These are phyloP conservation scores for Eublepharis macularius DNA, from an alignment of 2,113 vertebrate genomes.

Conservation along the genomic window DNA sequence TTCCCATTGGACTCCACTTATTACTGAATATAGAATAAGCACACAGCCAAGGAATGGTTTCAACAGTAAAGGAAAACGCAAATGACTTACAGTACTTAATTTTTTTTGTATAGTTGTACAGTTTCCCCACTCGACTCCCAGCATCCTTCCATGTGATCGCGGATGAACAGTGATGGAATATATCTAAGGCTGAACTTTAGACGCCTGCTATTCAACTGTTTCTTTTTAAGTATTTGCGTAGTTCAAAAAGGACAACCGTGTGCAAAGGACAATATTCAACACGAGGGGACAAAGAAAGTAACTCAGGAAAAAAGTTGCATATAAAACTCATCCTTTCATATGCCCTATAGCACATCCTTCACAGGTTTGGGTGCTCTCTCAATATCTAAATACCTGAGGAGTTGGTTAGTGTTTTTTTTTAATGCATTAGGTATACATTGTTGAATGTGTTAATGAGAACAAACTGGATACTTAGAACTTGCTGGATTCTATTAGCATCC, in stretches of 20 bases:
- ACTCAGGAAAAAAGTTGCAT: constrained; percentile 75
- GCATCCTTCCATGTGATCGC: constrained; percentile 56
- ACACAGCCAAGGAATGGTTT: constrained; percentile 42
- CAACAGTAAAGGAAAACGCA: constrained; percentile 59
- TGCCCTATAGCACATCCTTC: constrained; percentile 67
- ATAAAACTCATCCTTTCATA: constrained; percentile 77
- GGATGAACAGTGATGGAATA: constrained; percentile 61
- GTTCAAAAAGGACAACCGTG: constrained; percentile 63
- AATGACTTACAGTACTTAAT: constrained; percentile 53
- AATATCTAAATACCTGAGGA: constrained; percentile 83
- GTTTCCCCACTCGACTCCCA: constrained; percentile 57
- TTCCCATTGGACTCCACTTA: constrained; percentile 55
- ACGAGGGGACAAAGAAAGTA: constrained; percentile 56
- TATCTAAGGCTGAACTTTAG: constrained; percentile 63
- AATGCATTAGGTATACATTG: constrained; percentile 19
- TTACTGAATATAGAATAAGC: constrained; percentile 62
- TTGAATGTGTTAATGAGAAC: constrained; percentile 65
- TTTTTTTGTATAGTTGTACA: constrained; percentile 43
- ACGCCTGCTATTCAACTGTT: constrained; percentile 44
- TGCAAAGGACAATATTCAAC: constrained; percentile 65
- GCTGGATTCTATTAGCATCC: constrained; percentile 45
- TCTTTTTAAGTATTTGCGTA: constrained; percentile 36
- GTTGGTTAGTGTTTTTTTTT: constrained; percentile 62
- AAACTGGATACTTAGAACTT: constrained; percentile 53
- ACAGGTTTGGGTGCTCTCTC: constrained; percentile 72